Percentiles rank a stretch among this genome's conserved stretches.
These are phyloP conservation scores for Drosophila nigrodunni DNA, from an alignment of 1,140 invertebrate species.

Conservation along the genomic window DNA sequence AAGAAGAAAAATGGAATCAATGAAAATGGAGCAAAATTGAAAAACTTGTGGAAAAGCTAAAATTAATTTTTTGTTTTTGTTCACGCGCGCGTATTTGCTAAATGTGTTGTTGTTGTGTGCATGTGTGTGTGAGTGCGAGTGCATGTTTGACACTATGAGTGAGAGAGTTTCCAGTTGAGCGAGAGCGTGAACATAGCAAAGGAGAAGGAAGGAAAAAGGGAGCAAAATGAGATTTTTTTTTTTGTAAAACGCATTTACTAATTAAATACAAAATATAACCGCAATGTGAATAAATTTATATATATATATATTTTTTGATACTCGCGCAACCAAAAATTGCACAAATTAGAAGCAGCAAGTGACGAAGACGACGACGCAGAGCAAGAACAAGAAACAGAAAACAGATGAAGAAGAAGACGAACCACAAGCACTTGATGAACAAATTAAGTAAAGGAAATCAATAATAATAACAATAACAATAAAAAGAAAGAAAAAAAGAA, in stretches of 20 bases:
- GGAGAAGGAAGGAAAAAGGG: slow-evolving; percentile 3
- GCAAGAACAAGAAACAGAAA: slow-evolving; percentile 11
- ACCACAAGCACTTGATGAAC: slow-evolving; percentile 36
- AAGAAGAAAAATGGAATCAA: slow-evolving; percentile 50
- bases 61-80: slow-evolving; percentile 82
- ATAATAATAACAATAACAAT: slow-evolving; percentile 58
- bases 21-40: slow-evolving; percentile 76
- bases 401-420: slow-evolving; percentile 17
- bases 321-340: slow-evolving; percentile 54
- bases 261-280: slow-evolving; percentile 37
- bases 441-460: slow-evolving; percentile 49
- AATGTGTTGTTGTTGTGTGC: neutral
- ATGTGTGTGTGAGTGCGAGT: slow-evolving; percentile 3
- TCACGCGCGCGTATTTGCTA: slow-evolving; percentile 56
- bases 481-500: slow-evolving; percentile 17
- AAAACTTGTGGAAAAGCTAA: slow-evolving; percentile 79
- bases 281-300: slow-evolving; percentile 35
- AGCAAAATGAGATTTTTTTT: slow-evolving; percentile 22
- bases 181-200: slow-evolving; percentile 17
- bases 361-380: slow-evolving; percentile 6
- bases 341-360: slow-evolving; percentile 35
- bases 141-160: slow-evolving; percentile 1
- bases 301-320: slow-evolving; percentile 43
- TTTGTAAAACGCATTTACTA: slow-evolving; percentile 74
- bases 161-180: slow-evolving; percentile 15